A percentile compares a stretch with the other conserved stretches of the same genome.
phyloP scores from a whole-genome alignment of 2,888 invertebrate genomes.

The Cataglyphis livida region DNA sequence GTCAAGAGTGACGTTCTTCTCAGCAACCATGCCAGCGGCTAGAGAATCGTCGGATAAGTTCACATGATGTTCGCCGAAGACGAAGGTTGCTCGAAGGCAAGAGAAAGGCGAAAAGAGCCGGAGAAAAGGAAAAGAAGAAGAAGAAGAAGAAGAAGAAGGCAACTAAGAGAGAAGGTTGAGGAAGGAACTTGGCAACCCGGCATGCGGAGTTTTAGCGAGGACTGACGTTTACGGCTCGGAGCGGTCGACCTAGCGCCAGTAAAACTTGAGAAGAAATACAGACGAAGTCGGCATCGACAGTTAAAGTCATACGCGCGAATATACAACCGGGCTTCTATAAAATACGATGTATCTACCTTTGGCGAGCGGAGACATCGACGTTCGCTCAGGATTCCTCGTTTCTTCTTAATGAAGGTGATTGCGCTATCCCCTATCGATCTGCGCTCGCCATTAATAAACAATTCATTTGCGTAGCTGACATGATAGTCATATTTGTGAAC shows the following conservation, averaged over 20 bases:
- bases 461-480: slow-evolving; percentile 27
- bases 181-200: slow-evolving; percentile 61
- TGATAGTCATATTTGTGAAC: neutral
- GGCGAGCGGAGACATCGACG: slow-evolving; percentile 58
- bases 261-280: slow-evolving; percentile 82
- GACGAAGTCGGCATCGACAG: slow-evolving; percentile 82
- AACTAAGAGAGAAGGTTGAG: slow-evolving; percentile 61
- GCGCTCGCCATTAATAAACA: slow-evolving; percentile 55
- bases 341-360: slow-evolving; percentile 78
- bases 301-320: slow-evolving; percentile 85
- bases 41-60: slow-evolving; percentile 15
- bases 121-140: slow-evolving; percentile 37
- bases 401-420: slow-evolving; percentile 78
- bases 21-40: slow-evolving; percentile 26
- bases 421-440: slow-evolving; percentile 54
- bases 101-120: slow-evolving; percentile 36
- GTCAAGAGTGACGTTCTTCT: slow-evolving; percentile 45
- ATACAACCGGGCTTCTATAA: slow-evolving; percentile 82
- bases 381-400: slow-evolving; percentile 65
- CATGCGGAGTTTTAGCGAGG: slow-evolving; percentile 68
- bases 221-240: slow-evolving; percentile 81
- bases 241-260: slow-evolving; percentile 81
- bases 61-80: slow-evolving; percentile 42
- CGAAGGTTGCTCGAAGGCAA: slow-evolving; percentile 36
- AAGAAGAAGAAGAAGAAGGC: slow-evolving; percentile 47